Conservation (phyloP, 2,888 invertebrate genomes). For the Leptura quadrifasciata region DNA sequence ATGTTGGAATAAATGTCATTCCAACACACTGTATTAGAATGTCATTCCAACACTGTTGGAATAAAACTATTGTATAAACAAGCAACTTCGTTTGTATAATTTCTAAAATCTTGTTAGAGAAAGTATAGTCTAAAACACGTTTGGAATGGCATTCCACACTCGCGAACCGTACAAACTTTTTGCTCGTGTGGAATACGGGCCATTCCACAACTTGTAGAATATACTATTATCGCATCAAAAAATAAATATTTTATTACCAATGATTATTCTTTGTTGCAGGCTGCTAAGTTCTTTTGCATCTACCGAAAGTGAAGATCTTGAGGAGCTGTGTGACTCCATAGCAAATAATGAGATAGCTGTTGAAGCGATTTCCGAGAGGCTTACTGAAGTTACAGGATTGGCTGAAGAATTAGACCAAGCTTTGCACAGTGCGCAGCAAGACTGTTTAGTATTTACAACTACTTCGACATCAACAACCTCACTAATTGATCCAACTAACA, state of each 20-base stretch:
- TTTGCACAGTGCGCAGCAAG: constrained; percentile 75
- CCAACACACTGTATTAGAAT: no score
- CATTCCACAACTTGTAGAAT: no score
- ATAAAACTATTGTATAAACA: no score
- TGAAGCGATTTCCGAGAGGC: constrained; percentile 80
- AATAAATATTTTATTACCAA: constrained; percentile 7
- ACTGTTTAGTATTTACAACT: constrained; percentile 67
- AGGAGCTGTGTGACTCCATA: constrained; percentile 58
- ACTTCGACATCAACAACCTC: constrained; percentile 63
- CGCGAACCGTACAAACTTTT: no score
- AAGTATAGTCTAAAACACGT: no score
- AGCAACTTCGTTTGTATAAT: no score
- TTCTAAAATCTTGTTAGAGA: no score
- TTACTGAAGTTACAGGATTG: constrained; percentile 80
- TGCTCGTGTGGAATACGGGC: no score
- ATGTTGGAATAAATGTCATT: no score
- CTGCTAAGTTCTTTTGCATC: constrained; percentile 49
- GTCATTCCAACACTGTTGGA: no score
- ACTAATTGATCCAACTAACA: constrained; percentile 49
- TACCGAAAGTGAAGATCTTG: constrained; percentile 53
- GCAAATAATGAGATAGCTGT: constrained; percentile 78
- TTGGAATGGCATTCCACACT: no score
- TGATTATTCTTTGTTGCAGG: constrained; percentile 42
- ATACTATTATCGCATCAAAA: background rate
- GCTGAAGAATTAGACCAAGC: constrained; percentile 82